Base-by-base conservation (phyloP, 1,140 invertebrate genomes). In the Epicauta chinensis region DNA sequence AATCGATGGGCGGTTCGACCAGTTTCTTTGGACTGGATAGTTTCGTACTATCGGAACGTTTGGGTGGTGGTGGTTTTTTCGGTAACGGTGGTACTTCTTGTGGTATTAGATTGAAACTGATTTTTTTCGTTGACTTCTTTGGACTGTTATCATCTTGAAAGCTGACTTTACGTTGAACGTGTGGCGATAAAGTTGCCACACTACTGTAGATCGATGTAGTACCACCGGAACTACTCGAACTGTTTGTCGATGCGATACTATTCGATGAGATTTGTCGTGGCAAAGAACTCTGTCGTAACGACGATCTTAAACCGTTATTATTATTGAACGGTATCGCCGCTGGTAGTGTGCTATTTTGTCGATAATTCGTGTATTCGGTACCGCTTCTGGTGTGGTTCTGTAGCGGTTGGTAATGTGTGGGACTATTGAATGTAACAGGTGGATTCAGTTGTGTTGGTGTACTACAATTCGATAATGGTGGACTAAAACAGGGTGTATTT, bases 1-100 rank as follows among this genome's bases (percentile, higher is more conserved):
- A 94, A 37, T 89, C 86, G 3, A 81, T 80, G 0, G 89, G 88
- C 1, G 89, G 89, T 60, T 89, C 85, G 0, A 79, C 77, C 12
- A 87, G 72, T 53, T 87, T 87, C 58, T 86, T 87, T 0, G 87
- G 87, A n/a, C 82, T 85, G 1, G 79, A 78, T 7, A 82, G 66
- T 41, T 80, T 75, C 0, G 85, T 87, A 56, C 79, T 81, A 51
- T 87, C 84, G 5, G 84, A 82, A 30, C 86, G 77, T 57, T 82
- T 80, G 0, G 86, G 86, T 10, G 86, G 81, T 45, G 79, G 73
- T 0, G 84, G 83, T 51, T 77, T 79, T 3, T 79, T 74, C 10
- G 66, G 66, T 54, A 73, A 44, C 7, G 64, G 73, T 0, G 75
- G 73, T 5, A 75, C 75, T 43, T 77, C 74, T 30, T 76, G 72